These are phyloP conservation scores for Hypotaenidia philippensis DNA, from an alignment of 2,797 vertebrate genomes.

Conservation along the genomic window DNA sequence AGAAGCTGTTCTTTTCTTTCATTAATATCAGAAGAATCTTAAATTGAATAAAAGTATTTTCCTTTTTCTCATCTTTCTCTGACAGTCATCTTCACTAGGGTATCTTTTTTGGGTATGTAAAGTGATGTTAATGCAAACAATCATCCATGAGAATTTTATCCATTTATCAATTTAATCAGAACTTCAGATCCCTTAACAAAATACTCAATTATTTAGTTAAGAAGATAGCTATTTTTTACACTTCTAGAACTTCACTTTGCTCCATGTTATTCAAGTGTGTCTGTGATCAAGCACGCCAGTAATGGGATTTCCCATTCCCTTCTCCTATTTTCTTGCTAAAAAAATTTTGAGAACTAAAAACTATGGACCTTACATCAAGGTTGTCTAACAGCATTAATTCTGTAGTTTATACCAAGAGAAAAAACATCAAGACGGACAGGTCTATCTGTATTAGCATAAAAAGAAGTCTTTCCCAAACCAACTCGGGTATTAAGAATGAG, in stretches of 20 bases:
- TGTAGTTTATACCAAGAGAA: not conserved
- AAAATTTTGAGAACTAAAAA: not conserved
- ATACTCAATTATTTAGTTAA: not conserved
- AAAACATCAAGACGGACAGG: not conserved
- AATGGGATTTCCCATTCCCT: not conserved
- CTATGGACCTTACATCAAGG: not conserved
- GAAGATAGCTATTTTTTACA: not conserved
- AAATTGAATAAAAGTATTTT: not conserved
- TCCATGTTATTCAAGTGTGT: not conserved
- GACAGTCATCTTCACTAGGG: not conserved
- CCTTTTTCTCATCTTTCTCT: not conserved
- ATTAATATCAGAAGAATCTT: not conserved
- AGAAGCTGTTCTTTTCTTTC: not conserved
- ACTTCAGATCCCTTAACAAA: not conserved
- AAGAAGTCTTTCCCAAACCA: not conserved
- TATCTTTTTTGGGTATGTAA: not conserved
- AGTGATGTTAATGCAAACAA: not conserved
- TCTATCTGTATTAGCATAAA: accelerated
- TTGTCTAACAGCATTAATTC: not conserved
- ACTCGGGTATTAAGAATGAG: not conserved
- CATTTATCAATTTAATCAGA: not conserved
- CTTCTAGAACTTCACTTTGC: not conserved
- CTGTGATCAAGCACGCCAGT: not conserved
- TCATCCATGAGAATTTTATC: not conserved
- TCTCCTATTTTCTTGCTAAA: not conserved